Evolutionary conservation across 1,140 invertebrate species (phyloP), one percentile per base, ranked within the genome.

Genomic region (Tetragonula clypearis): DNA sequence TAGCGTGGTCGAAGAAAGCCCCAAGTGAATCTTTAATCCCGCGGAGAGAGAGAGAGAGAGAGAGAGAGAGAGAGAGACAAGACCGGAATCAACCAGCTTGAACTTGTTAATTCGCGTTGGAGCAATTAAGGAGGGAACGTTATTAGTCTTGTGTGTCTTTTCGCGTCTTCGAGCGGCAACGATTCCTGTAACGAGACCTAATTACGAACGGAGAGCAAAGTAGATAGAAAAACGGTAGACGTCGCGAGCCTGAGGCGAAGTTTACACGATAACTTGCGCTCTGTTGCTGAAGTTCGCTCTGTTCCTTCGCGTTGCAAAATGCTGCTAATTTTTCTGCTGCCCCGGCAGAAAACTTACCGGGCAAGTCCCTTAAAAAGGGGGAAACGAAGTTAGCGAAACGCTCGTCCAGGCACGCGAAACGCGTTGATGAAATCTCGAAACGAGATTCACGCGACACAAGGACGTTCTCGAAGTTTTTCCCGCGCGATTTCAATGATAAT

Each of bases 1-100:
- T 30, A 26, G 41, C 41, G 41, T 53, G 2, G 15, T 77, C 41
- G 79, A 88, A 84, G 90, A 90, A 87, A 86, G 87, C 88, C 41
- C 35, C 15, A 69, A 19, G 78, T 41, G 82, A 69, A 56, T 84
- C 69, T 58, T 75, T 56, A 55, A 80, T 78, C 69, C 79, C 72
- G 21, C 60, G 58, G 21, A 15, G 69, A 17, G 26, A 19, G 66
- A 68, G 56, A 8, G n/a, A 68, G 21, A 1, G 35, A 35, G 35
- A 35, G 35, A 35, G 73, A 69, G 41, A 49, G 6, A 49, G 41
- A 9, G 41, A 49, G 41, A 60, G 26, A 62, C 58, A 77, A 83
- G 41, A 68, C 49, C 62, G 19, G 60, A 49, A 55, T 82, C 71
- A 66, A n/a, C 19, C 71, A 65, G 41, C 12, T 62, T 74, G 35